These are phyloP conservation scores for Neosilurus hyrtlii DNA, from an alignment of 2,797 vertebrate species.

Conservation along the genomic window DNA sequence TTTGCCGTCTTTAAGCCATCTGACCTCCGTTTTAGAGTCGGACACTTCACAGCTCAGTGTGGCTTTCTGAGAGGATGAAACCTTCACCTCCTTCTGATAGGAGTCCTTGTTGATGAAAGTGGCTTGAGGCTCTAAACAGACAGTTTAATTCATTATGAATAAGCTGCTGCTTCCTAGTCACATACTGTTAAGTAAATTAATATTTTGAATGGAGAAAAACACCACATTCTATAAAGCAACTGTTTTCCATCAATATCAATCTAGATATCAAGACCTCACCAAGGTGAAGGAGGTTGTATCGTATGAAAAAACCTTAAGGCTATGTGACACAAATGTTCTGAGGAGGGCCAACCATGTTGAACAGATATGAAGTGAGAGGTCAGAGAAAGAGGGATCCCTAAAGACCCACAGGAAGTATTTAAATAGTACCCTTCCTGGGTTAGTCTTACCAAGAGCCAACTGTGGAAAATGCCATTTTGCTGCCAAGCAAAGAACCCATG, in stretches of 20 bases:
- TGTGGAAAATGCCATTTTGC: background rate
- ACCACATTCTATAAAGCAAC: background rate
- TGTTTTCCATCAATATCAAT: background rate
- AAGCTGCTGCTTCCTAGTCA: background rate
- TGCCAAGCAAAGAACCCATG: background rate
- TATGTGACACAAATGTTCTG: background rate
- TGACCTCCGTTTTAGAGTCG: conserved; percentile 71
- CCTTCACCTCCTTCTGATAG: conserved; percentile 66
- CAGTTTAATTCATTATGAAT: background rate
- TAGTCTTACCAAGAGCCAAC: background rate
- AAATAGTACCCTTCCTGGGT: background rate
- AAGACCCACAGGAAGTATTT: background rate
- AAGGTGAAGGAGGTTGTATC: no score
- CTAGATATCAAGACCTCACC: background rate
- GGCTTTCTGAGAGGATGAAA: conserved; percentile 63
- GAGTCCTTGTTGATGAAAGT: conserved; percentile 71
- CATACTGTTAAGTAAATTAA: background rate
- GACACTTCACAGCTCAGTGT: conserved; percentile 76
- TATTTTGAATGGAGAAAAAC: background rate
- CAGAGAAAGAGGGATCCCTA: background rate
- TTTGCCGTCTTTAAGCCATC: conserved; percentile 73
- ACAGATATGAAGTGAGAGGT: background rate
- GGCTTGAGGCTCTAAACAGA: conserved; percentile 51
- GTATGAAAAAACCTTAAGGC: no score
- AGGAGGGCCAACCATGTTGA: background rate